Percentiles rank a stretch among this genome's conserved stretches.
phyloP scores from a whole-genome alignment of 2,888 invertebrate genomes.

The Eupithecia subumbrata region DNA sequence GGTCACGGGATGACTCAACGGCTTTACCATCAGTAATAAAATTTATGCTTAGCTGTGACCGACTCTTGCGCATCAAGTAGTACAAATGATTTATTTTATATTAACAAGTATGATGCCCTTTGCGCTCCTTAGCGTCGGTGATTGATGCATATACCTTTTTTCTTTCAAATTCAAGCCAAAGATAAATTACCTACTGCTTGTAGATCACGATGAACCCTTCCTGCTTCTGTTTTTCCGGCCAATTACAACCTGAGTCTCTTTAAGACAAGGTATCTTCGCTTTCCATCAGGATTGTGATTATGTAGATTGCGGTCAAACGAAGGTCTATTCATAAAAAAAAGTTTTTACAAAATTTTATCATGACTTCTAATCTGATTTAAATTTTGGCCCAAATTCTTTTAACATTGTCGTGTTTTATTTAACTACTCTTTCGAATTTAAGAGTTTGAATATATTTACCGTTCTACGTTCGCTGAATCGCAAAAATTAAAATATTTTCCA shows the following conservation, averaged over 20 bases:
- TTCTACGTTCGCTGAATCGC: slow-evolving; percentile 13
- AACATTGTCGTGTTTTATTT: not conserved
- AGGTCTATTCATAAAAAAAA: too few relatives aligned
- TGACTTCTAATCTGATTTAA: not conserved
- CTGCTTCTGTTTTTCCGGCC: too few relatives aligned
- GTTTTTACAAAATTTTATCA: not conserved
- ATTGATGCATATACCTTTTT: slow-evolving; percentile 17
- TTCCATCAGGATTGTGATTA: too few relatives aligned
- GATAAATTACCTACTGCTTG: not conserved
- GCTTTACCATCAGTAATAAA: too few relatives aligned
- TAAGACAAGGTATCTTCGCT: too few relatives aligned
- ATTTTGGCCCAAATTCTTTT: not conserved
- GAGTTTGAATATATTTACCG: not conserved
- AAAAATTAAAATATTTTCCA: slow-evolving; percentile 29
- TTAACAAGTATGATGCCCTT: slow-evolving; percentile 26
- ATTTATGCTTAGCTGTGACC: slow-evolving; percentile 13
- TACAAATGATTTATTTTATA: slow-evolving; percentile 38
- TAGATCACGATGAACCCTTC: not conserved
- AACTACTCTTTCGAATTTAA: not conserved
- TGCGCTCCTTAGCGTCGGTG: slow-evolving; percentile 17
- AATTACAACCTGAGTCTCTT: too few relatives aligned
- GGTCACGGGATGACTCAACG: too few relatives aligned
- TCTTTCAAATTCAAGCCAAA: not conserved
- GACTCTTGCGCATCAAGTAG: slow-evolving; percentile 19
- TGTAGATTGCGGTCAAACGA: too few relatives aligned